Percentiles rank a stretch among this genome's conserved stretches.
Evolutionary conservation across 2,888 invertebrate species (phyloP).

Genomic region (Caenorhabditis sp.): DNA sequence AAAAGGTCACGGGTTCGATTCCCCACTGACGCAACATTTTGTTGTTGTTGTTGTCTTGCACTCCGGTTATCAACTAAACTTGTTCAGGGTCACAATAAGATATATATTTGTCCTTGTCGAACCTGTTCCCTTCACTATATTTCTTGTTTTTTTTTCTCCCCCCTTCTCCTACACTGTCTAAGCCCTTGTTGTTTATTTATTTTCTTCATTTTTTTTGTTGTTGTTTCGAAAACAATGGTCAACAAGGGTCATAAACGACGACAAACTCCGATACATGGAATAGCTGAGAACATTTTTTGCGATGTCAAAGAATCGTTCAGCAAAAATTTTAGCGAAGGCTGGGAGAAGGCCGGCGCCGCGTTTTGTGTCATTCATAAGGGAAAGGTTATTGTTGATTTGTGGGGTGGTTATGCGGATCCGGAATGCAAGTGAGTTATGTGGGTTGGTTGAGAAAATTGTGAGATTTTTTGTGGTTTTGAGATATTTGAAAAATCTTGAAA

Average conservation of each 20-base stretch:
- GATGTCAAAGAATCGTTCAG: constrained; percentile 3
- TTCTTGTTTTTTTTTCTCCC: background rate
- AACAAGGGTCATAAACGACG: background rate
- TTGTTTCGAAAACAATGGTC: no score
- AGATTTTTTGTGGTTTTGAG: no score
- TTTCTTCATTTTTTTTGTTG: no score
- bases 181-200: background rate
- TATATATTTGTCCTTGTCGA: background rate
- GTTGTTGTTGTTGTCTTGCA: no score
- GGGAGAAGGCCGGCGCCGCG: constrained; percentile 68
- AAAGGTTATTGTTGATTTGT: constrained; percentile 71
- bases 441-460: background rate
- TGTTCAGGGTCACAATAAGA: no score
- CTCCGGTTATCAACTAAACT: no score
- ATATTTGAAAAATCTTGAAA: background rate
- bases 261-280: background rate
- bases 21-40: no score
- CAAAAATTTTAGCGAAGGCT: constrained; percentile 65
- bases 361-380: constrained; percentile 71
- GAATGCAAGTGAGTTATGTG: constrained; percentile 29
- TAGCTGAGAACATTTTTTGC: background rate
- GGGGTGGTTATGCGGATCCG: constrained; percentile 72
- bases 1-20: no score
- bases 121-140: background rate
- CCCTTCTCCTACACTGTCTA: no score